A percentile compares a stretch with the other conserved stretches of the same genome.
These are phyloP conservation scores for Scopus umbretta DNA, from an alignment of 2,113 vertebrate species.

Conservation along the genomic window DNA sequence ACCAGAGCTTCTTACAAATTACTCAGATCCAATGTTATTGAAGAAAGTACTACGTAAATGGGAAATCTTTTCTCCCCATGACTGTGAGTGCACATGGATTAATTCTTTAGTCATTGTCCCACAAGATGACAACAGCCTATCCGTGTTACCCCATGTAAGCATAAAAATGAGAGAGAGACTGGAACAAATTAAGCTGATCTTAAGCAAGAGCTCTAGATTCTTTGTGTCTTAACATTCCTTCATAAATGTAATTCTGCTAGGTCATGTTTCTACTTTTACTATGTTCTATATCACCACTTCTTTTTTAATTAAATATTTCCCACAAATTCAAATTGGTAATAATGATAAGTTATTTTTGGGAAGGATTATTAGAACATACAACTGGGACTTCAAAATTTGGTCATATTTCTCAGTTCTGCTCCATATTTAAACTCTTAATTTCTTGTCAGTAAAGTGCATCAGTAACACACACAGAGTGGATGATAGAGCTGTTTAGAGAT, in stretches of 20 bases:
- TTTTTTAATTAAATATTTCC: neutral
- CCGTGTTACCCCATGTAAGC: neutral
- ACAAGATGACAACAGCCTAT: neutral
- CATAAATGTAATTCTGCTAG: neutral
- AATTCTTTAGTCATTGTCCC: neutral
- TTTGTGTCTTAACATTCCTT: neutral
- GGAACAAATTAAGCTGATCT: neutral
- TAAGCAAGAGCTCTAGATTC: neutral
- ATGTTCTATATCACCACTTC: neutral
- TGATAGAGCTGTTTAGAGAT: neutral
- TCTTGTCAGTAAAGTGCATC: neutral
- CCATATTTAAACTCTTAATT: neutral
- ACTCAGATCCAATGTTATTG: neutral
- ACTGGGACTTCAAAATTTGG: neutral
- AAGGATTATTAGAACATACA: neutral
- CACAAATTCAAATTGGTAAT: neutral
- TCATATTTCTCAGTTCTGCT: neutral
- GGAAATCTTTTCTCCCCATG: neutral
- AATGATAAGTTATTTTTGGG: neutral
- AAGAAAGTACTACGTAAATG: neutral
- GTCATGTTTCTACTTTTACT: conserved; percentile 1
- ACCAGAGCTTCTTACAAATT: neutral
- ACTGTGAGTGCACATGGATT: neutral
- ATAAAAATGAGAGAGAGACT: neutral
- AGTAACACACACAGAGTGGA: neutral